Conservation (phyloP, 35 echinoderm and acorn worm species). For the Holothuria glaberrima region DNA sequence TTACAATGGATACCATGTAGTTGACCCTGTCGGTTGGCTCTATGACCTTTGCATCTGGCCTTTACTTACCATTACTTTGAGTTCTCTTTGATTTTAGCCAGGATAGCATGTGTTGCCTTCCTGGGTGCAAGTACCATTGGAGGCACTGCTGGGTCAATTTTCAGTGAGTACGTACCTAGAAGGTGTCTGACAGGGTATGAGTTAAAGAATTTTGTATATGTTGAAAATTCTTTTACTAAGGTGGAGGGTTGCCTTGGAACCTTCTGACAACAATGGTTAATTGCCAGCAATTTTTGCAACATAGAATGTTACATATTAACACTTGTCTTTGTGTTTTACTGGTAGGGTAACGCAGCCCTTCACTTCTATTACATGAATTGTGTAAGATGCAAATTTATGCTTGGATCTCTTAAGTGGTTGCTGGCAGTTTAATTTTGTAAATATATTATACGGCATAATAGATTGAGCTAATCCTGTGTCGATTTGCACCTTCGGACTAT, state of each 20-base stretch:
- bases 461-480: slow-evolving; percentile 65
- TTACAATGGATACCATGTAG: slow-evolving; percentile 48
- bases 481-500: slow-evolving; percentile 43
- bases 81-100: slow-evolving; percentile 15
- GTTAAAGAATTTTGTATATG: too few relatives aligned
- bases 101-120: slow-evolving; percentile 51
- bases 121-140: slow-evolving; percentile 78
- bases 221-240: too few relatives aligned
- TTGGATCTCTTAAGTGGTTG: slow-evolving; percentile 13
- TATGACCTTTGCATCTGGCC: slow-evolving; percentile 56
- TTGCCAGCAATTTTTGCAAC: slow-evolving; percentile 63
- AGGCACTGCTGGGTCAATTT: too few relatives aligned
- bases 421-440: not conserved
- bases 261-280: slow-evolving; percentile 62
- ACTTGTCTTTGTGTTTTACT: too few relatives aligned
- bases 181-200: too few relatives aligned
- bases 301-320: slow-evolving; percentile 45
- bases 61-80: slow-evolving; percentile 61
- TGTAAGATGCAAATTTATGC: slow-evolving; percentile 64
- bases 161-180: too few relatives aligned
- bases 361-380: slow-evolving; percentile 25
- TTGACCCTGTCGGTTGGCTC: slow-evolving; percentile 55
- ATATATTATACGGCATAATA: slow-evolving; percentile 64
- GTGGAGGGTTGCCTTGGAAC: too few relatives aligned
- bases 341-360: too few relatives aligned